A percentile compares a stretch with the other conserved stretches of the same genome.
phyloP scores from a whole-genome alignment of 30 jellyfish, hydroid and myxozoan species.

The Aurelia aurita complex sp. Pacific region DNA sequence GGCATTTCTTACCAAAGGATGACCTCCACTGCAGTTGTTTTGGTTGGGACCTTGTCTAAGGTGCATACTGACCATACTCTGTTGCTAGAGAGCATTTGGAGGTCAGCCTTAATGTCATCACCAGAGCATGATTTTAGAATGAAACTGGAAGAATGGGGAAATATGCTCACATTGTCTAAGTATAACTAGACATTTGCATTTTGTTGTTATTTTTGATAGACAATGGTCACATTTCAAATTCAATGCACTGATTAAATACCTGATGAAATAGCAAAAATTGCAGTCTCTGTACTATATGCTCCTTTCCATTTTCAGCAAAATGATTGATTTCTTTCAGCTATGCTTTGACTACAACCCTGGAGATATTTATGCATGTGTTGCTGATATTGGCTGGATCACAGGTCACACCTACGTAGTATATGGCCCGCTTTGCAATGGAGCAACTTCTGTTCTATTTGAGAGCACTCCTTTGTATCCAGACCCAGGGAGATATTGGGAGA shows the following conservation, averaged over 20 bases:
- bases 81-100: too few relatives aligned
- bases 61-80: too few relatives aligned
- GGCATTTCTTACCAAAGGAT: too few relatives aligned
- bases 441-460: constrained; percentile 90
- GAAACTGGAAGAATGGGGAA: too few relatives aligned
- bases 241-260: neutral
- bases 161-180: too few relatives aligned
- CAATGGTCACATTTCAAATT: neutral
- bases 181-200: too few relatives aligned
- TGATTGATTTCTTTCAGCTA: constrained; percentile 40
- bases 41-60: too few relatives aligned
- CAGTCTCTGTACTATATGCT: neutral
- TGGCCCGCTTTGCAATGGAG: constrained; percentile 98
- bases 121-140: too few relatives aligned
- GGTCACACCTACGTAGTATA: constrained; percentile 97
- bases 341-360: constrained; percentile 95
- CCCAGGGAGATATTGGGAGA: constrained; percentile 99
- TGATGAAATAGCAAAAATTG: neutral
- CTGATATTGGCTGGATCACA: constrained; percentile 99
- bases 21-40: too few relatives aligned
- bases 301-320: neutral
- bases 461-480: constrained; percentile 97
- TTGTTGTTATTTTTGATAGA: too few relatives aligned
- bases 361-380: constrained; percentile 95
- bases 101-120: too few relatives aligned